Base-by-base conservation (phyloP, 2,113 vertebrate species). In the Okapia johnstoni region DNA sequence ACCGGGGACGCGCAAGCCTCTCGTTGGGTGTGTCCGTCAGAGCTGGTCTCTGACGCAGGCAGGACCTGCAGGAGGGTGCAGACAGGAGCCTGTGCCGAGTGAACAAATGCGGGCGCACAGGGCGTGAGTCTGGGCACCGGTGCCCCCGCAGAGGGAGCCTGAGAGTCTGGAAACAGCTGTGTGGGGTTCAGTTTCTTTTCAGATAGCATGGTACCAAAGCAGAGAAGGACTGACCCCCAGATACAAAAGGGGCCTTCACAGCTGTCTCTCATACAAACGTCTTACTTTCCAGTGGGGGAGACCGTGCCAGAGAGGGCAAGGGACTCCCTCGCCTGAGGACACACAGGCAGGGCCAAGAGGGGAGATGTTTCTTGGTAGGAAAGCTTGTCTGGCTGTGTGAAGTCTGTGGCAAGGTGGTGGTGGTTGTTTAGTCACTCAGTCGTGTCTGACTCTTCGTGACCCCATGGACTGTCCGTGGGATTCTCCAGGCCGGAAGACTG, bases 1-100 rank as follows among this genome's bases (percentile, higher is more conserved):
- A 25, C 11, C 50, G 1, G 3, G 4, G 25, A 4, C 52, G 0
- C 0, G 6, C 2, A 5, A 30, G 83, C 26, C 58, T 43, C 30
- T 46, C 14, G 3, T n/a, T 17, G 19, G n/a, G 21, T 4, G 10
- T 12, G 40, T 28, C 19, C 48, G 3, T n/a, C 3, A 12, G 46
- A 55, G n/a, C 48, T 3, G 40, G 85, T 30, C 93, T 89, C 25
- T 58, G 13, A 19, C 40, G 33, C 58, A 25, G 70, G 5, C 25
- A 14, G 30, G 12, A 13, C 36, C 48, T 30, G 23, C 19, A 58
- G 19, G 48, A 30, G 28, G 61, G 25, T 36, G 48, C 48, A 46
- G 84, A 52, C 15, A 43, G 30, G 60, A 21, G 73, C 26, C 43
- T n/a, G 52, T 6, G 13, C 60, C 4, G 10, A 21, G 52, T 25